Evolutionary conservation across 2,113 vertebrate species (phyloP).

Genomic region (Potamarius usumacintae): DNA sequence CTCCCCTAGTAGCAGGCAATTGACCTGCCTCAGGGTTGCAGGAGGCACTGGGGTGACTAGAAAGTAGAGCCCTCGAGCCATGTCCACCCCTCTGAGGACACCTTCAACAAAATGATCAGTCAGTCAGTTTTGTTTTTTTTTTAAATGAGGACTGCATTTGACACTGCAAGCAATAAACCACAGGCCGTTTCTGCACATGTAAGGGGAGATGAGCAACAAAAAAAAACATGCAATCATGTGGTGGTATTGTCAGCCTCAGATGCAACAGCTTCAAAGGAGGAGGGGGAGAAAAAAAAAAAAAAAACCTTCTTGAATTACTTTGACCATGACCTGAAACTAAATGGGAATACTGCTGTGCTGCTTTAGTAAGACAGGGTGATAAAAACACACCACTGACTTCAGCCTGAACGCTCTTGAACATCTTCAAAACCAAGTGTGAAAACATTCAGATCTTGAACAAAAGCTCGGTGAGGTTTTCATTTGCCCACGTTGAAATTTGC

Average conservation of each 20-base stretch:
- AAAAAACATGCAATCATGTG: neutral
- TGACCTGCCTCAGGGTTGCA: constrained; percentile 77
- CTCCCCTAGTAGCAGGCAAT: constrained; percentile 87
- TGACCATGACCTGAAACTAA: neutral
- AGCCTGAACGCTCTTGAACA: too few species aligned
- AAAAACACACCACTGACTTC: neutral
- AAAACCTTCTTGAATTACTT: neutral
- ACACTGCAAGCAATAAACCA: neutral
- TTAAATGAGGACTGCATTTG: neutral
- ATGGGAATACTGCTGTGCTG: neutral
- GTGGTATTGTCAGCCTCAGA: neutral
- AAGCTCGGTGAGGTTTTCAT: neutral
- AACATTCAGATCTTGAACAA: neutral
- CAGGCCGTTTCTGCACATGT: neutral
- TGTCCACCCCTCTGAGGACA: constrained; percentile 86
- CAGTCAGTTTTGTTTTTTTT: neutral
- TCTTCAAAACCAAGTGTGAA: neutral
- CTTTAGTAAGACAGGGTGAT: neutral
- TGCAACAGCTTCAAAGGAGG: neutral
- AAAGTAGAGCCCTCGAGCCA: constrained; percentile 82
- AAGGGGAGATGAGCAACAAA: neutral
- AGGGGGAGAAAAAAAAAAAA: neutral
- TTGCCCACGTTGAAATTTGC: neutral
- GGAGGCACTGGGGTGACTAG: constrained; percentile 84
- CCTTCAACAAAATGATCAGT: constrained; percentile 66